Percentiles rank a stretch among this genome's conserved stretches.
These are phyloP conservation scores for Maccullochella peelii DNA, from an alignment of 2,113 vertebrate species.

Conservation along the genomic window DNA sequence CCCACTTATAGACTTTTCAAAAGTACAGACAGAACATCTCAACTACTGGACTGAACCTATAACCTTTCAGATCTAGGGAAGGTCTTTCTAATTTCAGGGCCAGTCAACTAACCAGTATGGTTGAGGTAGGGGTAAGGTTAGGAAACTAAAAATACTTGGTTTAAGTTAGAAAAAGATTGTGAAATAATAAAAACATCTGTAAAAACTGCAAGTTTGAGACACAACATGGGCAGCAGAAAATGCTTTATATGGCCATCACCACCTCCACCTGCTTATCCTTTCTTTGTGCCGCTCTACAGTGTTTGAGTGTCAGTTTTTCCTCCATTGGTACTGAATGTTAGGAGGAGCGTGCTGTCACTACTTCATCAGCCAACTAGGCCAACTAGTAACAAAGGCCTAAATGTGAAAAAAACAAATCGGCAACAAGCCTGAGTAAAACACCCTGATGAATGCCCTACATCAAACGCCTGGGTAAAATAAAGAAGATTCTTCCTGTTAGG, in stretches of 20 bases:
- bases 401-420: neutral
- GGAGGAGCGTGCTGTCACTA: neutral
- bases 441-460: neutral
- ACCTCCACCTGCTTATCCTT: neutral
- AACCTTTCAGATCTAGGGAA: neutral
- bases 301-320: neutral
- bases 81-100: neutral
- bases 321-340: neutral
- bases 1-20: neutral
- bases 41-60: neutral
- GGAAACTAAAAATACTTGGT: too few relatives aligned
- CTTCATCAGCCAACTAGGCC: neutral
- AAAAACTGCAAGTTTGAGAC: neutral
- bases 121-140: too few relatives aligned
- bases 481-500: neutral
- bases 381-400: slow-evolving; percentile 2
- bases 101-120: neutral
- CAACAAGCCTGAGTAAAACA: neutral
- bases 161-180: neutral
- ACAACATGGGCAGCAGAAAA: neutral
- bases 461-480: neutral
- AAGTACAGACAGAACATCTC: neutral
- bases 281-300: neutral
- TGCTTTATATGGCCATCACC: neutral
- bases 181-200: neutral